Evolutionary conservation across 2,113 vertebrate species (phyloP), one percentile per base, ranked within the genome.

Genomic region (Aspidoscelis tigris): DNA sequence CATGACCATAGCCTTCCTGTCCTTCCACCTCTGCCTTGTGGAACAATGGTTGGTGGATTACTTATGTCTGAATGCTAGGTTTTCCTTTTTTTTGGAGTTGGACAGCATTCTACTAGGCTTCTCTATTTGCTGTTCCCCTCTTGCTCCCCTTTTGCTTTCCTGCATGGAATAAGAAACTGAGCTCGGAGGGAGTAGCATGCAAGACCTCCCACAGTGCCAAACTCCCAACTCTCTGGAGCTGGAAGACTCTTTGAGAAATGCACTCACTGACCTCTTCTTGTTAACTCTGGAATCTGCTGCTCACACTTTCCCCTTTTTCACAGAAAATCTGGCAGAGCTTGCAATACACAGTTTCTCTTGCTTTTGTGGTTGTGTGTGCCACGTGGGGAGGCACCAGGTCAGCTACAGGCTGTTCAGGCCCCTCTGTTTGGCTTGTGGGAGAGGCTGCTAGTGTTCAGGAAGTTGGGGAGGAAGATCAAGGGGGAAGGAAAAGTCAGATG

Each of bases 391-490:
- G 85, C 76, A 86, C 80, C 77, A 87, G 83, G 75, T 92, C 47
- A 83, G 43, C 72, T 83, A 41, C 33, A 82, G 83, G 33, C 80
- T 84, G 87, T 41, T 80, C 50, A 0, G 0, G 5, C 12, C 84
- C 3, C 22, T 33, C 33, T 81, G 83, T 94, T 93, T 93, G 71
- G 82, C 84, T 89, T 85, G 90, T 88, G 91, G 89, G 88, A 90
- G 78, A 71, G 86, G 89, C 88, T 78, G 76, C 85, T 64, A 81
- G 82, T 80, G 26, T 81, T 58, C 43, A 79, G 86, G 84, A 83
- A 90, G 24, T 24, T 20, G 18, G 75, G 39, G 16, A 61, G 47
- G 6, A 41, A 14, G n/a, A 39, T 16, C 1, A 33, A 78, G 41
- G 2, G 0, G 76, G 68, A 61, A 84, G 83, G 43, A 90, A 89